Percentiles rank a stretch among this genome's conserved stretches.
Conservation (phyloP, 2,113 vertebrate genomes). For the Danionella cerebrum region DNA sequence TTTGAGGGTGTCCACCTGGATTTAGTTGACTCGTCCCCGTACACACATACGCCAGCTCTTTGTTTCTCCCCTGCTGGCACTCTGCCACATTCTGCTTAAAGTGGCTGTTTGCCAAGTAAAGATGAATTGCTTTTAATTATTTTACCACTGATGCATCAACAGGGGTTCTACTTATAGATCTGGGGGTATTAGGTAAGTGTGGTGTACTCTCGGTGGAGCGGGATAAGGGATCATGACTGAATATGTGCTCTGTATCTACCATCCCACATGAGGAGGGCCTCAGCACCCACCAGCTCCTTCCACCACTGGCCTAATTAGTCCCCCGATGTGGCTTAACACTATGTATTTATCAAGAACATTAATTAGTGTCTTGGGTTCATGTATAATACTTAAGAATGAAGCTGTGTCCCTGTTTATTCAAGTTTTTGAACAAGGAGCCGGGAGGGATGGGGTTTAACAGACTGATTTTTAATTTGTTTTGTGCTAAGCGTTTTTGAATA, state of each 20-base stretch:
- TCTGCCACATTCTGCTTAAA: constrained; percentile 44
- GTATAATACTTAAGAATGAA: constrained; percentile 54
- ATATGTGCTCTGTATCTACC: constrained; percentile 30
- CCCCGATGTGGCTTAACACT: constrained; percentile 55
- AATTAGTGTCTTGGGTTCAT: constrained; percentile 63
- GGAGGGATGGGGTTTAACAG: not conserved
- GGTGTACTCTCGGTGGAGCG: constrained; percentile 48
- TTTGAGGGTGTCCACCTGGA: constrained; percentile 47
- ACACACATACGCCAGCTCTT: not conserved
- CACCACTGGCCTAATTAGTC: constrained; percentile 71
- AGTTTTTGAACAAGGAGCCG: constrained; percentile 52
- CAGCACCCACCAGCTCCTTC: constrained; percentile 52
- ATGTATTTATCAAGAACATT: constrained; percentile 68
- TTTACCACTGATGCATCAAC: constrained; percentile 43
- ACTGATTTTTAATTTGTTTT: not conserved
- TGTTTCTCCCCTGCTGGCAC: constrained; percentile 28
- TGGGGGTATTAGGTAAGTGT: constrained; percentile 46
- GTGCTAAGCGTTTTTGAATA: too few relatives aligned
- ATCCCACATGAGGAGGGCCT: constrained; percentile 42
- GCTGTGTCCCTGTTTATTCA: constrained; percentile 63
- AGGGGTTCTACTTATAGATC: constrained; percentile 50
- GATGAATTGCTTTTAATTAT: constrained; percentile 55
- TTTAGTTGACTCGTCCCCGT: constrained; percentile 47
- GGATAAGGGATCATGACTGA: constrained; percentile 48
- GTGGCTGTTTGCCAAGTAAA: constrained; percentile 48